Evolutionary conservation across 2,113 vertebrate species (phyloP).

Genomic region (Percopsis transmontana): DNA sequence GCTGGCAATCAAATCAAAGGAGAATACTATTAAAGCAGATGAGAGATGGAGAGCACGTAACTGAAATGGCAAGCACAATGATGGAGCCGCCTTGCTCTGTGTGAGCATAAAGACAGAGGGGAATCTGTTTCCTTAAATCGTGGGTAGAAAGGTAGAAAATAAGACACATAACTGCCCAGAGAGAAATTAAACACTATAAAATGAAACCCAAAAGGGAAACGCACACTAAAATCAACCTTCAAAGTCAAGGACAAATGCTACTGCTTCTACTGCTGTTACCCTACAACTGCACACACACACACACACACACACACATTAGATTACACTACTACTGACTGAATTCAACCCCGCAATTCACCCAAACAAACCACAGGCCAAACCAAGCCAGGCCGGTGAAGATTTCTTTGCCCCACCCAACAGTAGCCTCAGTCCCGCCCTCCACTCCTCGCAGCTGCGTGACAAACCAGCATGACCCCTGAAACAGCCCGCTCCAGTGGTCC

Average conservation of each 20-base stretch:
- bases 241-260: too few species aligned
- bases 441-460: slow-evolving; percentile 16
- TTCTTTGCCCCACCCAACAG: not conserved
- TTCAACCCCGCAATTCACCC: not conserved
- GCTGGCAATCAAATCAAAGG: slow-evolving; percentile 65
- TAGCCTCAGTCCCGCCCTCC: not conserved
- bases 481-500: slow-evolving; percentile 5
- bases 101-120: slow-evolving; percentile 37
- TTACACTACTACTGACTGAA: not conserved
- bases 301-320: not conserved
- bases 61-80: slow-evolving; percentile 43
- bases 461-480: slow-evolving; percentile 14
- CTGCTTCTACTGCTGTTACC: slow-evolving; percentile 29
- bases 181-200: too few species aligned
- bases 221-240: too few species aligned
- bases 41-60: slow-evolving; percentile 53
- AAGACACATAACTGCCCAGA: too few species aligned
- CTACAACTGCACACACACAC: slow-evolving; percentile 8
- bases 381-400: not conserved
- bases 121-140: not conserved
- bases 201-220: too few species aligned
- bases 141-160: not conserved
- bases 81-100: slow-evolving; percentile 37
- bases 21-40: slow-evolving; percentile 67
- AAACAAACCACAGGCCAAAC: not conserved